Evolutionary conservation across 2,113 vertebrate species (phyloP), one percentile per base, ranked within the genome.

Genomic region (Sylvilagus bachmani): DNA sequence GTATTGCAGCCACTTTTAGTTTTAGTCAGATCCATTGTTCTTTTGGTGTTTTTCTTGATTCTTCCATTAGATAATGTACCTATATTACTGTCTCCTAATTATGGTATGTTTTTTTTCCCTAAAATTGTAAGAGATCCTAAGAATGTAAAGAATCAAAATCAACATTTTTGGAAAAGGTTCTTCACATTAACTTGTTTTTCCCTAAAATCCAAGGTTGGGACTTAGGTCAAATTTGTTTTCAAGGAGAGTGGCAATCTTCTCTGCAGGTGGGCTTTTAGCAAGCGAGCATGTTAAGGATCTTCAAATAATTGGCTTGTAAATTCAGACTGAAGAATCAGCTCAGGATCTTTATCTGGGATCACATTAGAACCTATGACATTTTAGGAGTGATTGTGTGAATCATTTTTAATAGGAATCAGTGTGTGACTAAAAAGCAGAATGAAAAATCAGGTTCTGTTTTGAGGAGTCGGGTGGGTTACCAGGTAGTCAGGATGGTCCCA

Each of bases 181-280:
- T 89, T 89, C 70, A 82, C 17, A 89, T 96, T 24, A 83, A 29
- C 12, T 95, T 96, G n/a, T 83, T 92, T 64, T 81, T 90, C n/a
- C 36, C 8, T 88, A 49, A 93, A 71, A 71, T 3, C 2, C 90
- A 89, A 36, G 17, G 16, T 38, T 82, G 62, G 22, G 24, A 80
- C 9, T 89, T 61, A 25, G 51, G 24, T 84, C 33, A 85, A 64
- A 89, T 38, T 70, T 10, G 24, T 62, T 92, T 82, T 36, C 22
- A 79, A 31, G 22, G 87, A 19, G 13, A 77, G 27, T 53, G 19
- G 22, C 31, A 22, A 7, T 69, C 9, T 85, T 95, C 19, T 49
- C 21, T 66, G 55, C 3, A 83, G n/a, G 11, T 78, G 17, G 17
- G 75, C 53, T 74, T 29, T 62, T 51, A 44, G 13, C 38, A 51